phyloP scores from a whole-genome alignment of 2,888 invertebrate species.

The Cetonia aurata region DNA sequence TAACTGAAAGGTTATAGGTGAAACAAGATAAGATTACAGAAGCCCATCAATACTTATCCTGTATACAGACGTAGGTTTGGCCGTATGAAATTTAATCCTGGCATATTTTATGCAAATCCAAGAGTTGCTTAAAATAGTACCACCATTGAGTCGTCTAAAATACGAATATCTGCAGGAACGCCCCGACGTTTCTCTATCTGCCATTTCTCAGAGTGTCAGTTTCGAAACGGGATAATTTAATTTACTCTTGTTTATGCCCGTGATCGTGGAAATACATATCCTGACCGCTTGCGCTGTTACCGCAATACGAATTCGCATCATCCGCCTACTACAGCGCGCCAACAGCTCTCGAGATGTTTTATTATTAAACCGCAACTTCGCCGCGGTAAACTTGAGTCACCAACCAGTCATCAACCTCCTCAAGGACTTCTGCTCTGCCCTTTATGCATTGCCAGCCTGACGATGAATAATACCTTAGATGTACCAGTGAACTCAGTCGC shows the following conservation, averaged over 20 bases:
- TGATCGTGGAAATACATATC: conserved; percentile 19
- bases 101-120: too few relatives aligned
- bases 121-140: too few relatives aligned
- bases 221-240: conserved; percentile 27
- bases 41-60: too few relatives aligned
- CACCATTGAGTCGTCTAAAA: too few relatives aligned
- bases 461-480: conserved; percentile 44
- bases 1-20: too few relatives aligned
- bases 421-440: conserved; percentile 56
- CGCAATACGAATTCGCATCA: conserved; percentile 18
- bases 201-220: not conserved
- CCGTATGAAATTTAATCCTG: too few relatives aligned
- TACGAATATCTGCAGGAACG: not conserved
- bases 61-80: too few relatives aligned
- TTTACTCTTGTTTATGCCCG: conserved; percentile 20
- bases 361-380: conserved; percentile 44
- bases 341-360: conserved; percentile 33
- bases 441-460: conserved; percentile 37
- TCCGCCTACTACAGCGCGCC: conserved; percentile 33
- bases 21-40: too few relatives aligned
- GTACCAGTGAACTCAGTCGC: conserved; percentile 32
- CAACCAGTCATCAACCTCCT: conserved; percentile 62
- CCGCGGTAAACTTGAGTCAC: conserved; percentile 50
- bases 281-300: conserved; percentile 12
- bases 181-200: not conserved